A percentile compares a stretch with the other conserved stretches of the same genome.
Evolutionary conservation across 2,797 vertebrate species (phyloP).

Genomic region (Danio kyathit): DNA sequence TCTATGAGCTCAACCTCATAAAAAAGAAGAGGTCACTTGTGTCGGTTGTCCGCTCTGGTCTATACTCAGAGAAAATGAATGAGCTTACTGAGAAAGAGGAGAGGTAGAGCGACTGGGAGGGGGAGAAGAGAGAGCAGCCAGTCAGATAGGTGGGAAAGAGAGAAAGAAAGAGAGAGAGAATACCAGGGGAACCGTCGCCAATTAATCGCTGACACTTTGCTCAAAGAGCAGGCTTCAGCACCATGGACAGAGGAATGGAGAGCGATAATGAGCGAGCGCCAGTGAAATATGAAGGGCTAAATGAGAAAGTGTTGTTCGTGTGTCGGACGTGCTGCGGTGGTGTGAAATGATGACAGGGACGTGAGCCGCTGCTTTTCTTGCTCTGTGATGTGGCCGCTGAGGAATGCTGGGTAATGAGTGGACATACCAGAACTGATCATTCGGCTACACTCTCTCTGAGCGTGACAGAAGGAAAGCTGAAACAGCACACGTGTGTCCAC

Average conservation of each 20-base stretch:
- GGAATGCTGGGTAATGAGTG: conserved; percentile 42
- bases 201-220: conserved; percentile 2
- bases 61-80: conserved; percentile 30
- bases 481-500: background rate
- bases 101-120: conserved; percentile 42
- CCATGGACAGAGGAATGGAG: conserved; percentile 31
- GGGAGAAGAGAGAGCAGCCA: conserved; percentile 27
- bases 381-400: conserved; percentile 5
- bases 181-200: conserved; percentile 5
- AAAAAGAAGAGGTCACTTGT: conserved; percentile 30
- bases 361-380: background rate
- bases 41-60: conserved; percentile 12
- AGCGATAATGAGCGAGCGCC: conserved; percentile 4
- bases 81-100: conserved; percentile 35
- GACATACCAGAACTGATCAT: conserved; percentile 28
- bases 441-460: conserved; percentile 3
- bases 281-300: conserved; percentile 10
- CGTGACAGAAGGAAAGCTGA: conserved; percentile 4
- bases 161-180: conserved; percentile 27
- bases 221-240: conserved; percentile 39
- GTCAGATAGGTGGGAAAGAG: background rate
- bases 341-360: conserved; percentile 16
- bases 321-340: background rate
- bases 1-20: conserved; percentile 30
- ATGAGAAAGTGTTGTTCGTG: conserved; percentile 15